These are phyloP conservation scores for Tromatobia lineatoria DNA, from an alignment of 2,888 invertebrate genomes.

Conservation along the genomic window DNA sequence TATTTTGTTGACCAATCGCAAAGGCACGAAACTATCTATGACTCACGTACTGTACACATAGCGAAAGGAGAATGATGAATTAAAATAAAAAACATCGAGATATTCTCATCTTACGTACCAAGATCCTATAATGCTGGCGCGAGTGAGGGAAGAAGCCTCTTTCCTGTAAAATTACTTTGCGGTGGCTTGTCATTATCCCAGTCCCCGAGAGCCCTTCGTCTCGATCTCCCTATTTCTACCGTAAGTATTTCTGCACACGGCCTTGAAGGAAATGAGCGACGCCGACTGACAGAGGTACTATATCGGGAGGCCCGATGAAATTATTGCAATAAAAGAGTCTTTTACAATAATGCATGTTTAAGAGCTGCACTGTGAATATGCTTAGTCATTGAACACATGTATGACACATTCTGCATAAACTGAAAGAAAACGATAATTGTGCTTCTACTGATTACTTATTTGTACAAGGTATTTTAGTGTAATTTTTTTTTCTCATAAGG, in stretches of 20 bases:
- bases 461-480: too few species aligned
- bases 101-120: slow-evolving; percentile 71
- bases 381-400: background rate
- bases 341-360: slow-evolving; percentile 14
- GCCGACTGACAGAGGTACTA: slow-evolving; percentile 58
- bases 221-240: slow-evolving; percentile 55
- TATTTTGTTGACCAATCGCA: slow-evolving; percentile 33
- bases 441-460: background rate
- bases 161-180: slow-evolving; percentile 74
- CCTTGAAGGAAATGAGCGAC: slow-evolving; percentile 70
- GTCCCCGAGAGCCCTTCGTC: slow-evolving; percentile 72
- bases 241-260: slow-evolving; percentile 54
- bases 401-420: background rate
- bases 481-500: too few species aligned
- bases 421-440: background rate
- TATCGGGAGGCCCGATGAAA: slow-evolving; percentile 54
- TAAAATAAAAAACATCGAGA: slow-evolving; percentile 51
- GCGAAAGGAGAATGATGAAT: slow-evolving; percentile 23
- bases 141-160: slow-evolving; percentile 69
- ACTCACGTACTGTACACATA: slow-evolving; percentile 48
- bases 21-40: slow-evolving; percentile 51
- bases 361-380: background rate
- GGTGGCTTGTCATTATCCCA: slow-evolving; percentile 73
- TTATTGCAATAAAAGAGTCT: slow-evolving; percentile 46
- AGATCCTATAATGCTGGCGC: slow-evolving; percentile 68